Evolutionary conservation across 1,140 invertebrate genomes (phyloP), one percentile per base, ranked within the genome.

Genomic region (Leguminivora glycinivorella): DNA sequence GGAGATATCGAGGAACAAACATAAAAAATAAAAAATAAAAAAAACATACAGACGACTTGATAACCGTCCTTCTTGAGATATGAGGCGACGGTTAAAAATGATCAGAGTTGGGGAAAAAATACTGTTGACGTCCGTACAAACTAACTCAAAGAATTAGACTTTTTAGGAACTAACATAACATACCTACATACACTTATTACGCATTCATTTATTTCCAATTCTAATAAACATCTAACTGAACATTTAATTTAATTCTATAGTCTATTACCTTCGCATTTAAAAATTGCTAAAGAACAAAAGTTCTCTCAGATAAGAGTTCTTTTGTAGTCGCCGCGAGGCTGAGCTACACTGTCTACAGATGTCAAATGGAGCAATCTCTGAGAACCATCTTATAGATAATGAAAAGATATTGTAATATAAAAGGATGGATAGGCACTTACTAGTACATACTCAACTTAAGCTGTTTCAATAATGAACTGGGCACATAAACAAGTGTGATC

Each of bases 321-420:
- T 58, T 58, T 58, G 56, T 58, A 58, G 56, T 58, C 25, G 25
- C 56, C 22, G 47, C 47, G 22, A 58, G 56, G 56, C 56, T 29
- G n/a, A 56, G 56, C 56, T 2, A 58, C 56, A 58, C 56, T n/a
- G n/a, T n/a, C n/a, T n/a, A 14, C 56, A 58, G 56, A 58, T 29
- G 25, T 58, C 56, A 58, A 58, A 58, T 29, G 56, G 25, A 58
- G 25, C 56, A 26, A 58, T 58, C 56, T 26, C 47, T 52, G 47
- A 22, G 47, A 52, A 22, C 19, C 6, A 52, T 52, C 47, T 52
- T 52, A 22, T 52, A 52, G 47, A 52, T 22, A 52, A 52, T 52
- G 19, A 22, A 52, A 38, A 52, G 1, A 19, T 52, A 52, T 52
- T 52, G 47, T 52, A 43, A 43, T 38, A 38, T 29, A 52, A 52